A percentile compares a stretch with the other conserved stretches of the same genome.
phyloP scores from a whole-genome alignment of 2,888 invertebrate species.

The Machimus rusticus region DNA sequence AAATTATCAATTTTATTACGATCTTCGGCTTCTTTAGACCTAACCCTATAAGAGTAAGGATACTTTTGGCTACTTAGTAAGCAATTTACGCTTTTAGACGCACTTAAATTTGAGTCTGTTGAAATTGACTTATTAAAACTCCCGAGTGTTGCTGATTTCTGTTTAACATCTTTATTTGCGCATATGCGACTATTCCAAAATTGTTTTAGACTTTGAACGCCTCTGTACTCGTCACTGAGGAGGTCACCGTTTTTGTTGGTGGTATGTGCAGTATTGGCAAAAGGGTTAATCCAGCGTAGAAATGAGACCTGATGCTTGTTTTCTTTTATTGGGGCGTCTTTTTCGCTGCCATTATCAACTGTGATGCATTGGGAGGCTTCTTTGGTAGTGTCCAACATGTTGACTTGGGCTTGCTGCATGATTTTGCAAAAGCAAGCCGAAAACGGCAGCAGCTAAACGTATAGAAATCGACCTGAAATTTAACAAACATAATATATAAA shows the following conservation, averaged over 20 bases:
- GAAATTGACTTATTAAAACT: constrained; percentile 2
- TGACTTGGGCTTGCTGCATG: neutral
- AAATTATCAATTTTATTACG: constrained; percentile 59
- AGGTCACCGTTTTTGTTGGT: neutral
- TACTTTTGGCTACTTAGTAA: neutral
- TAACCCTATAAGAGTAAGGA: neutral
- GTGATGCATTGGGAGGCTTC: neutral
- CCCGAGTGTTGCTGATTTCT: constrained; percentile 50
- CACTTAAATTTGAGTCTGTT: neutral
- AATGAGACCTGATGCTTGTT: constrained; percentile 29
- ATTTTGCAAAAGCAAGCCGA: neutral
- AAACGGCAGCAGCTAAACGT: neutral
- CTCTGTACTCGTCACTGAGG: constrained; percentile 54
- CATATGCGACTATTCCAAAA: constrained; percentile 62
- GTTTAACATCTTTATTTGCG: constrained; percentile 48
- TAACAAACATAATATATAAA: neutral
- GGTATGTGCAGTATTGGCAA: neutral
- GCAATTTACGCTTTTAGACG: constrained; percentile 38
- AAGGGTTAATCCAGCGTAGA: constrained; percentile 36
- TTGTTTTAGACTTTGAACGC: constrained; percentile 59
- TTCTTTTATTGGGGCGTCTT: neutral
- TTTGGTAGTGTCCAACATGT: constrained; percentile 34
- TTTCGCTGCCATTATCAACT: neutral
- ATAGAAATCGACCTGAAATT: neutral
- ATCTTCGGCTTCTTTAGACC: constrained; percentile 42